phyloP scores from a whole-genome alignment of 2,113 vertebrate genomes.

The Pristiophorus japonicus region DNA sequence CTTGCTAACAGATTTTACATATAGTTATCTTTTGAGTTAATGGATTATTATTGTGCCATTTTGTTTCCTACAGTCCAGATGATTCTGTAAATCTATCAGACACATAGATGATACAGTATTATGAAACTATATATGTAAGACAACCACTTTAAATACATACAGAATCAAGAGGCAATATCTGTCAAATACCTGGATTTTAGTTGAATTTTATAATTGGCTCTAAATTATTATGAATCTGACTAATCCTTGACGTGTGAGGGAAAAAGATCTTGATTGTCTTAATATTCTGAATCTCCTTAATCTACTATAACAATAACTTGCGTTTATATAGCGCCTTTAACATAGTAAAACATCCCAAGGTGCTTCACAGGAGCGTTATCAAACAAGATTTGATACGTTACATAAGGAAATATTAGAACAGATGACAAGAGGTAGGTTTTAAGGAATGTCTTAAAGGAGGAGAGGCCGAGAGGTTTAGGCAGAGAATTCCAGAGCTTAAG shows the following conservation, averaged over 20 bases:
- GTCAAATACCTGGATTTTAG: neutral
- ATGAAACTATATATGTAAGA: neutral
- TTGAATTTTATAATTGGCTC: neutral
- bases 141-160: neutral
- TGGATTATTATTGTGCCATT: constrained; percentile 1
- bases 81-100: neutral
- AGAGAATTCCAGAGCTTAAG: neutral
- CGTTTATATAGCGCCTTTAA: neutral
- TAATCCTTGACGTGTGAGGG: neutral
- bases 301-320: neutral
- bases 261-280: neutral
- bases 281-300: neutral
- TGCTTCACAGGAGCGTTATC: too few species aligned
- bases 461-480: neutral
- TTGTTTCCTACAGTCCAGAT: neutral
- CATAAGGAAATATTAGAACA: neutral
- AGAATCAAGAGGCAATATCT: neutral
- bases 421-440: neutral
- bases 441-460: neutral
- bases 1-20: neutral
- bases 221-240: neutral
- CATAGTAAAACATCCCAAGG: neutral
- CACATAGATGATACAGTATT: neutral
- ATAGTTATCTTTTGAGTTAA: neutral
- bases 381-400: neutral